Evolutionary conservation across 2,797 vertebrate species (phyloP), one percentile per base, ranked within the genome.

Genomic region (Poecile montanus): DNA sequence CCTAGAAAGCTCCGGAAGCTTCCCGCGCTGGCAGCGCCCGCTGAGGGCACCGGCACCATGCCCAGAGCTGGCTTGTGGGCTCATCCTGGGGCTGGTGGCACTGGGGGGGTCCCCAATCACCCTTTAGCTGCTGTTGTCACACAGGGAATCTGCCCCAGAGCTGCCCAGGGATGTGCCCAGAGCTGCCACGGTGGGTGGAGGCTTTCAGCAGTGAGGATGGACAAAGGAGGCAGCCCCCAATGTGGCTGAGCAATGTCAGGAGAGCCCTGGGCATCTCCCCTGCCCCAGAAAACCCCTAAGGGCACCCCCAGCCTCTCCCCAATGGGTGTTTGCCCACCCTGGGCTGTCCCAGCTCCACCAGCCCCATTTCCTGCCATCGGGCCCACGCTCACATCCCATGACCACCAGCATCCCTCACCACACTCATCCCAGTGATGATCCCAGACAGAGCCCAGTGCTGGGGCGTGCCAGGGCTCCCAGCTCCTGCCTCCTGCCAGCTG

Each of bases 1-100:
- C 95, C 90, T 97, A 83, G 95, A 97, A 95, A 95, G 96, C 84
- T 29, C 29, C 40, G 2, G 77, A 62, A 48, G 56, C 48, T 1
- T 7, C 60, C 27, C 0, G 14, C 0, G 5, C 51, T 56, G 20
- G 50, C 50, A 62, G 22, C 1, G 1, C 62, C n/a, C 3, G 3
- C 40, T 2, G 7, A 29, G 63, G 50, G 61, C 23, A 11, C 13
- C 2, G 0, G 84, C 54, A 30, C 45, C 7, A 3, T 2, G 1
- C 34, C 38, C 12, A 44, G 42, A n/a, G 67, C 53, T 47, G 58
- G 4, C 8, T 8, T 8, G 63, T n/a, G 85, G 63, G 73, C 6
- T 81, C 36, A 12, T 9, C 16, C 9, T 2, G 29, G 30, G 14
- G 23, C 7, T 22, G 60, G 61, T 10, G 68, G 50, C 32, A 34